phyloP scores from a whole-genome alignment of 2,113 vertebrate species.

The Atrichornis clamosus region DNA sequence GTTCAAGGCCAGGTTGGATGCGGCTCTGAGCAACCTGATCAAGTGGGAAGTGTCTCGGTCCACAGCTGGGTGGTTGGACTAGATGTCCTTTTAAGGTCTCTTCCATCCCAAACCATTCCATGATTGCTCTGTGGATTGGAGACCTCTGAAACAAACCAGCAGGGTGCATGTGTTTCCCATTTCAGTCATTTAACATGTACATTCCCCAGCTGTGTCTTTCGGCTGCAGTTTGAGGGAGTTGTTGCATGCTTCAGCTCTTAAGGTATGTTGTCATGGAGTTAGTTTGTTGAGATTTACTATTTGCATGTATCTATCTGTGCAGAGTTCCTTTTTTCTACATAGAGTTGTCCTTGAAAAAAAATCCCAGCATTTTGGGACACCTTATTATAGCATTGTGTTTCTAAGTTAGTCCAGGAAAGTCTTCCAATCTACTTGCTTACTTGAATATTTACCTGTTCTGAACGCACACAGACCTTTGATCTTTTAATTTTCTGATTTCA shows the following conservation, averaged over 20 bases:
- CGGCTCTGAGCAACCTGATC: neutral
- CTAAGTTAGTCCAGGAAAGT: neutral
- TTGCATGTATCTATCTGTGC: neutral
- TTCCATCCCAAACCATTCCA: neutral
- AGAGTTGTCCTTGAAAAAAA: neutral
- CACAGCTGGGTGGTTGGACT: accelerated
- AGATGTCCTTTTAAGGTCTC: neutral
- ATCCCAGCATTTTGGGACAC: neutral
- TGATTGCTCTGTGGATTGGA: neutral
- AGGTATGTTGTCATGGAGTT: neutral
- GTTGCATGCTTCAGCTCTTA: neutral
- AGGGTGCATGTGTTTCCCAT: neutral
- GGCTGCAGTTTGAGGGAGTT: neutral
- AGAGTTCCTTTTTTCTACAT: neutral
- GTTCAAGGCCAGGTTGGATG: neutral
- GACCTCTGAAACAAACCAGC: neutral
- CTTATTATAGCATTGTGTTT: neutral
- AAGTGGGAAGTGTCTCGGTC: neutral
- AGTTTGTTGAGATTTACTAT: neutral
- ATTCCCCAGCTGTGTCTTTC: neutral
- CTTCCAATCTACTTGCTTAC: neutral
- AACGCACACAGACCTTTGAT: neutral
- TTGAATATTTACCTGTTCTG: neutral
- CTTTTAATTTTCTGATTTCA: neutral
- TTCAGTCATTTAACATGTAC: neutral